These are phyloP conservation scores for Cyrtonyx montezumae DNA, from an alignment of 2,113 vertebrate species.

Conservation along the genomic window DNA sequence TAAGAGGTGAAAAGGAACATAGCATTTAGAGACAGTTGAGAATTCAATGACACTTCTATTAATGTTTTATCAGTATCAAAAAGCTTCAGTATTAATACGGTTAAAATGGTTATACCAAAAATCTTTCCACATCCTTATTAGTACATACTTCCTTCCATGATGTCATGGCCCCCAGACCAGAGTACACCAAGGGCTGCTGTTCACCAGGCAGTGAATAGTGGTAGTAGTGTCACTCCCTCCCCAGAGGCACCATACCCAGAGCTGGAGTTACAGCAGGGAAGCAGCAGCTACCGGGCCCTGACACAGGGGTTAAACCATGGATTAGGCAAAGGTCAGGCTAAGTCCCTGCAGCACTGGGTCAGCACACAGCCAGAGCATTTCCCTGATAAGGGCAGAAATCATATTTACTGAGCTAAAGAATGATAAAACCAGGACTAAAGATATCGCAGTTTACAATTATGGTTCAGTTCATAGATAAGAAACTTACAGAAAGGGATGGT, in stretches of 20 bases:
- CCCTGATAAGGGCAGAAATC: not conserved
- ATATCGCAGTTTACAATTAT: not conserved
- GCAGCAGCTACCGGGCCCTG: not conserved
- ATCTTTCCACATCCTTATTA: not conserved
- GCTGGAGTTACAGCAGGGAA: not conserved
- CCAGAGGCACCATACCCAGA: accelerated
- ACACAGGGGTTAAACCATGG: not conserved
- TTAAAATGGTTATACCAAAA: not conserved
- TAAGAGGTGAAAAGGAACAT: not conserved
- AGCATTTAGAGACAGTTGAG: not conserved
- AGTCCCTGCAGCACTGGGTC: not conserved
- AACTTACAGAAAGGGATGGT: not conserved
- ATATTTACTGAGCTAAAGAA: not conserved
- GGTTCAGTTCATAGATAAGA: not conserved
- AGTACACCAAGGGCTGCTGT: not conserved
- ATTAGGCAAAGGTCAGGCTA: accelerated
- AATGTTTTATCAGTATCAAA: not conserved
- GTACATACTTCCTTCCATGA: not conserved
- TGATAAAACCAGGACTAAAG: not conserved
- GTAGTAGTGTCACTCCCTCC: accelerated
- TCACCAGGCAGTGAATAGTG: not conserved
- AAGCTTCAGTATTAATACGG: not conserved
- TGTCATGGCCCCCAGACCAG: accelerated
- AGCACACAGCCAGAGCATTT: accelerated
- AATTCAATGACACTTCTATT: not conserved